Percentiles rank a stretch among this genome's conserved stretches.
phyloP scores from a whole-genome alignment of 1,140 invertebrate species.

The Drosophila jambulina region DNA sequence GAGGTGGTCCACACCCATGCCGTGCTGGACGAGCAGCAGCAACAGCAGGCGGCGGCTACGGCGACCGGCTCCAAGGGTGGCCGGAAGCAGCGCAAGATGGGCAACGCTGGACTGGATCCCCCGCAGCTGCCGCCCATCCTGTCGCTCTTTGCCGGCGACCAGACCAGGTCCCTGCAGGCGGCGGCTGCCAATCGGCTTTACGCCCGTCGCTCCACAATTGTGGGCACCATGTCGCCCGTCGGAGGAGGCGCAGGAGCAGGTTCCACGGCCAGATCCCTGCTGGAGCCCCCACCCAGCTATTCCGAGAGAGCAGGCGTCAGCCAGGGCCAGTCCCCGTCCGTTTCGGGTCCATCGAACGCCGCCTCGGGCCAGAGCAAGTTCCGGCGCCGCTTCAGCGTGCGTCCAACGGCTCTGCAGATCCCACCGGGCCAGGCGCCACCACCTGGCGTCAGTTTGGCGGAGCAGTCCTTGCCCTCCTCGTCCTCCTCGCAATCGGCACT shows the following conservation, averaged over 20 bases:
- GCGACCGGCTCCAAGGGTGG: constrained; percentile 1
- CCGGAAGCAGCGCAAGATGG: constrained; percentile 86
- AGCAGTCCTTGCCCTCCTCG: constrained; percentile 15
- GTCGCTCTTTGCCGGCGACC: constrained; percentile 72
- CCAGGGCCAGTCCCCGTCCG: neutral
- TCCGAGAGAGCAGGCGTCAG: constrained; percentile 40
- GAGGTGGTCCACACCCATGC: constrained; percentile 87
- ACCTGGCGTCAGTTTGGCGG: constrained; percentile 58
- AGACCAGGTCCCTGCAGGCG: constrained; percentile 58
- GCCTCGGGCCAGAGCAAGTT: constrained; percentile 60
- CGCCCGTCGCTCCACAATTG: constrained; percentile 76
- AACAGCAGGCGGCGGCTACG: constrained; percentile 32
- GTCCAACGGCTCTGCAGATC: constrained; percentile 80
- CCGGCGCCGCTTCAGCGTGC: constrained; percentile 79
- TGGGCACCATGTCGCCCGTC: constrained; percentile 70
- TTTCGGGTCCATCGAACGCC: constrained; percentile 3
- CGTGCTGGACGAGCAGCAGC: constrained; percentile 71
- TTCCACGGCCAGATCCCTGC: constrained; percentile 22
- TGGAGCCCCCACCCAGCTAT: constrained; percentile 79
- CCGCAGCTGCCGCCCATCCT: constrained; percentile 70
- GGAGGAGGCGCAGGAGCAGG: constrained; percentile 1
- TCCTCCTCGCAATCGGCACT: constrained; percentile 65
- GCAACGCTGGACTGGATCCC: constrained; percentile 86
- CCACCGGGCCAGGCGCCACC: constrained; percentile 81
- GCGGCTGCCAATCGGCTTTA: constrained; percentile 76